Evolutionary conservation across 2,888 invertebrate species (phyloP), one percentile per base, ranked within the genome.

Genomic region (Bembecia ichneumoniformis): DNA sequence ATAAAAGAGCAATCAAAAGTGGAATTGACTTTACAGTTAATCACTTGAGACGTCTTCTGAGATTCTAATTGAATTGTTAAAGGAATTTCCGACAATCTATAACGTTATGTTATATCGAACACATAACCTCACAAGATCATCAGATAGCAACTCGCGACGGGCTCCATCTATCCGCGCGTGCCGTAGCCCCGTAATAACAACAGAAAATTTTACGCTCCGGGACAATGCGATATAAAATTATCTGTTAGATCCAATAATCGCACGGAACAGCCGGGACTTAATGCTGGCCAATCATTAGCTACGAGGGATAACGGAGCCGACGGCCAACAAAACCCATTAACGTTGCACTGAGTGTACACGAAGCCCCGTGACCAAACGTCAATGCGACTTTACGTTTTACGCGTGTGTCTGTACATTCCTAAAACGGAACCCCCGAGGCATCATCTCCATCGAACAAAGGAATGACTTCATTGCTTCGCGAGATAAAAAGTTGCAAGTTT

Each of bases 191-290:
- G 78, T 79, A 82, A 82, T 86, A 83, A 83, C 84, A 82, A 83
- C 84, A 79, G 84, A 77, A 78, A 82, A 83, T 83, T 81, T 86
- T 84, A 82, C 86, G 86, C 87, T 87, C 82, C 83, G 68, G 87
- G 87, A 87, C 87, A 87, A 86, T 87, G 78, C 84, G 78, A 84
- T 83, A 82, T 86, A 83, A 86, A 87, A 87, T 87, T 86, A 87
- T 86, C 87, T 83, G 86, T 83, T 86, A 84, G 87, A 86, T 83
- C 87, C 87, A 87, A 86, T 87, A 86, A 87, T 87, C 86, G 84
- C 82, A 82, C 76, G 75, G 81, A 81, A 82, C 84, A 77, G 83
- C 68, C 81, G 72, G 71, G 82, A 78, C 80, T 82, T 87, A 84
- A 87, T 87, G 83, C 83, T 76, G 79, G 84, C 79, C 87, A 86